Conservation (phyloP, 2,797 vertebrate genomes). For the Scolopax rusticola region DNA sequence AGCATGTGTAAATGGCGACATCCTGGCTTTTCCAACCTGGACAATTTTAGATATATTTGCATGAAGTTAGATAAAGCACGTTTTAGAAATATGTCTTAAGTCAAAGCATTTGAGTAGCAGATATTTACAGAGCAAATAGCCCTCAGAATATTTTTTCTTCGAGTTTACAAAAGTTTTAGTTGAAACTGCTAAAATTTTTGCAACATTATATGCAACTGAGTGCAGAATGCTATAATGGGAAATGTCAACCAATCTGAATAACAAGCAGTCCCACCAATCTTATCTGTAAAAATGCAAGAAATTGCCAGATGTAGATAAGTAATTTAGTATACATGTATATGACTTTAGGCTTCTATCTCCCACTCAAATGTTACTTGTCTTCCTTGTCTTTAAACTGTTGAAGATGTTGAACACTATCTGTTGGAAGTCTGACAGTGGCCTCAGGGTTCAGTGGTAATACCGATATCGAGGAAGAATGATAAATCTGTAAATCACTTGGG, state of each 20-base stretch:
- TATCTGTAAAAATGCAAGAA: not conserved
- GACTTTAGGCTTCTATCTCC: not conserved
- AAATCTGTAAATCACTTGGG: not conserved
- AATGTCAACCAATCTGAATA: not conserved
- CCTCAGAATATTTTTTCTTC: not conserved
- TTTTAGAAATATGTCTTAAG: not conserved
- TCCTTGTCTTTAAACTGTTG: not conserved
- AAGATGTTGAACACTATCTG: not conserved
- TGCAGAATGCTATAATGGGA: not conserved
- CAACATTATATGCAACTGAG: not conserved
- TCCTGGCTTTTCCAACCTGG: not conserved
- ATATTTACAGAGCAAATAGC: not conserved
- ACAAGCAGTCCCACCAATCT: not conserved
- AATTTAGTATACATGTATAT: not conserved
- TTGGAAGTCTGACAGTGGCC: not conserved
- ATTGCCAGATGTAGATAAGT: not conserved
- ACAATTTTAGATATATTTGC: not conserved
- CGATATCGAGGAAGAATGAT: not conserved
- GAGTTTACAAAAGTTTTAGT: not conserved
- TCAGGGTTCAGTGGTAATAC: not conserved
- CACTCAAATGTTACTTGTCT: not conserved
- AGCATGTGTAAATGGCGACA: not conserved
- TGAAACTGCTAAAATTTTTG: not conserved
- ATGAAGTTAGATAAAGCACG: not conserved
- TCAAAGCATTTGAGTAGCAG: not conserved